phyloP scores from a whole-genome alignment of 2,888 invertebrate species.

The Pemphredon lugubris region DNA sequence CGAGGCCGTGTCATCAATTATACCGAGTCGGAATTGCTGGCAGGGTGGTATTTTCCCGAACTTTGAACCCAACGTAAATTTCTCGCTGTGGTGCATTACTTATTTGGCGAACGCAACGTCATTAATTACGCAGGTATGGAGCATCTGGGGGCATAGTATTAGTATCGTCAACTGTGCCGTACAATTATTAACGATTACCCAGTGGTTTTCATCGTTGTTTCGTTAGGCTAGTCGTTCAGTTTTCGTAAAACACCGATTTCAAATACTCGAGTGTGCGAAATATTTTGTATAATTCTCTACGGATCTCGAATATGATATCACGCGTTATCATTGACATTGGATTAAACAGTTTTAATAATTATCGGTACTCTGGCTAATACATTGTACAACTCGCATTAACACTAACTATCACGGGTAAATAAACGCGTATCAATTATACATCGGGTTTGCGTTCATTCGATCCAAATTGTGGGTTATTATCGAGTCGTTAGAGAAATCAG shows the following conservation, averaged over 20 bases:
- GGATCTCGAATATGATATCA: too few relatives aligned
- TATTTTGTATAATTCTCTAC: too few relatives aligned
- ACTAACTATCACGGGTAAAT: background rate
- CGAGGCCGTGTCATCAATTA: conserved; percentile 28
- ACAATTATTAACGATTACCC: conserved; percentile 14
- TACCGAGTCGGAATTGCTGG: conserved; percentile 18
- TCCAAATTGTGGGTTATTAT: too few relatives aligned
- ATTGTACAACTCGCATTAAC: too few relatives aligned
- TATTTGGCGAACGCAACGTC: conserved; percentile 21
- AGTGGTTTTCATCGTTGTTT: conserved; percentile 11
- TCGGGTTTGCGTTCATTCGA: too few relatives aligned
- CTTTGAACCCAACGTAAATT: conserved; percentile 15
- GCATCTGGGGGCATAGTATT: conserved; percentile 21
- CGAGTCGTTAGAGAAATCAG: conserved; percentile 17
- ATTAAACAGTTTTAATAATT: too few relatives aligned
- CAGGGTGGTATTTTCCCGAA: conserved; percentile 40
- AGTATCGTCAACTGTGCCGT: conserved; percentile 9
- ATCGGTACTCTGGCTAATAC: too few relatives aligned
- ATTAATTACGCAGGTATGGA: conserved; percentile 22
- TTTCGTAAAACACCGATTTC: too few relatives aligned
- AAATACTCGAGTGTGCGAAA: too few relatives aligned
- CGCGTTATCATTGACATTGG: too few relatives aligned
- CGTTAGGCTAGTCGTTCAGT: conserved; percentile 1
- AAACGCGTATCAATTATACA: conserved; percentile 2
- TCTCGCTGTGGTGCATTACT: conserved; percentile 28